These are phyloP conservation scores for Tachina grossa DNA, from an alignment of 2,888 invertebrate species.

Conservation along the genomic window DNA sequence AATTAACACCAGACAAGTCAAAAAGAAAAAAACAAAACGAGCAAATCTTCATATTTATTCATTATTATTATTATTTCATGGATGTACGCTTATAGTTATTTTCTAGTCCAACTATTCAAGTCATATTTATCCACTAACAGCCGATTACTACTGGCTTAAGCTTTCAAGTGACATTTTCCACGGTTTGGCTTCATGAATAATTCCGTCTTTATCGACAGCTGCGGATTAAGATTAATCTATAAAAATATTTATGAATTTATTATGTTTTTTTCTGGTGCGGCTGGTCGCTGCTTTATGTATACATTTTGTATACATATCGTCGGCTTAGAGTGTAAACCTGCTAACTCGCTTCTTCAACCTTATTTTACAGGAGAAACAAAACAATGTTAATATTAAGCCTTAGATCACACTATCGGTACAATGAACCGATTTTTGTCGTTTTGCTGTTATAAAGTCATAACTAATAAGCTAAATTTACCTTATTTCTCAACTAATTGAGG, in stretches of 20 bases:
- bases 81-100: constrained; percentile 2
- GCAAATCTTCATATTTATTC: constrained; percentile 23
- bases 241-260: constrained; percentile 56
- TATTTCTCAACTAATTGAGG: no score
- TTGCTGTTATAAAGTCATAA: no score
- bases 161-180: constrained; percentile 46
- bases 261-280: constrained; percentile 5
- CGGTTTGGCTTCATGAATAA: constrained; percentile 44
- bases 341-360: no score
- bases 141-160: constrained; percentile 43
- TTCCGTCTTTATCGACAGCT: constrained; percentile 59
- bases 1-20: constrained; percentile 39
- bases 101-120: constrained; percentile 33
- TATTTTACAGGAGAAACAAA: no score
- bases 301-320: not conserved
- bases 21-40: not conserved
- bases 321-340: no score
- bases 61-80: constrained; percentile 26
- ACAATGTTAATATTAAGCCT: no score
- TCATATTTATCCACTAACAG: constrained; percentile 27
- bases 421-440: no score
- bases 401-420: no score
- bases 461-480: no score
- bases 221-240: constrained; percentile 57
- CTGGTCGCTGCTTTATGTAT: constrained; percentile 27